phyloP scores from a whole-genome alignment of 2,888 invertebrate species.

The Petrophora chlorosata region DNA sequence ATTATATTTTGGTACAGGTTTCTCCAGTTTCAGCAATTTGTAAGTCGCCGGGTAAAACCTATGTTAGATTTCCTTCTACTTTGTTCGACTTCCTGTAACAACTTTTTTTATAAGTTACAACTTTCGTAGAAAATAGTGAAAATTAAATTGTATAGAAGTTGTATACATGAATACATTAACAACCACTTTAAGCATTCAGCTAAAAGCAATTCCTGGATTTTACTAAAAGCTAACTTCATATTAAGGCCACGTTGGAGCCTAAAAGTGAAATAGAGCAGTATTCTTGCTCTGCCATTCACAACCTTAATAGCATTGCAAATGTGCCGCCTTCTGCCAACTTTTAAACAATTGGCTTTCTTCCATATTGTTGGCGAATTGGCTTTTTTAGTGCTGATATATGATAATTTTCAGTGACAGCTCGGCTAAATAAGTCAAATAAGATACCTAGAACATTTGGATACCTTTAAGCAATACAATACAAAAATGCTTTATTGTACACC shows the following conservation, averaged over 20 bases:
- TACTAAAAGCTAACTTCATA: background rate
- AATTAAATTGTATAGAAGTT: too few relatives aligned
- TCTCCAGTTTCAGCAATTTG: too few relatives aligned
- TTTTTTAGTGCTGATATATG: slow-evolving; percentile 16
- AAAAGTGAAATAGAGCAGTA: background rate
- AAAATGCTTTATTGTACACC: too few relatives aligned
- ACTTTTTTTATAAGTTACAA: too few relatives aligned
- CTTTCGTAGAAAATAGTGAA: too few relatives aligned
- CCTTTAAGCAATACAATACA: too few relatives aligned
- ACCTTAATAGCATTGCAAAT: slow-evolving; percentile 19
- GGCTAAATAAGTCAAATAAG: background rate
- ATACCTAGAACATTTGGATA: background rate
- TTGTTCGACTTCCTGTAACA: too few relatives aligned
- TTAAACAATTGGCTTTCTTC: slow-evolving; percentile 30
- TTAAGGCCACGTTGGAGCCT: background rate
- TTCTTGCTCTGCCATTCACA: slow-evolving; percentile 4
- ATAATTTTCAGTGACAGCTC: background rate
- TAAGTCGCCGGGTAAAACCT: too few relatives aligned
- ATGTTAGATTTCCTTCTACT: too few relatives aligned
- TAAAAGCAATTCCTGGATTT: background rate
- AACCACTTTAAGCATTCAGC: background rate
- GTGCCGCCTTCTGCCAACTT: slow-evolving; percentile 26
- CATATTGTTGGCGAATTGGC: slow-evolving; percentile 24
- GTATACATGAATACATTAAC: background rate
- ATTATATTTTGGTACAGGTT: too few relatives aligned